Conservation (phyloP, 2,888 invertebrate species). For the Elegia similella region DNA sequence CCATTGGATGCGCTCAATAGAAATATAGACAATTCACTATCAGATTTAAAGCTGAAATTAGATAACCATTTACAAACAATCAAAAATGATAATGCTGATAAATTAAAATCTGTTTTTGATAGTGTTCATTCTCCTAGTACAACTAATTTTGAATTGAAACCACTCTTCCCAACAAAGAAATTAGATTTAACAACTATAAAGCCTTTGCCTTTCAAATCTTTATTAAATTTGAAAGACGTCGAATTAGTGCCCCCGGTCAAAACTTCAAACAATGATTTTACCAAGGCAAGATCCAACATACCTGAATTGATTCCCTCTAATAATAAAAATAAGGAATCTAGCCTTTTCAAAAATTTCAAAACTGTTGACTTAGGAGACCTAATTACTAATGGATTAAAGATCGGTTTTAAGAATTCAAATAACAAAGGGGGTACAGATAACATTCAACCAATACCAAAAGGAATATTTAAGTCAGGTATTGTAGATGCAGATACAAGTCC, state of each 20-base stretch:
- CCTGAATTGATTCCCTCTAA: conserved; percentile 17
- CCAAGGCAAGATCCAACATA: conserved; percentile 14
- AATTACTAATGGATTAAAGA: conserved; percentile 13
- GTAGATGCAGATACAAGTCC: conserved; percentile 13
- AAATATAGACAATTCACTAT: background rate
- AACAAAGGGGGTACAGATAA: background rate
- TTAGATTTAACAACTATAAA: conserved; percentile 22
- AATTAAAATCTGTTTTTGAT: conserved; percentile 9
- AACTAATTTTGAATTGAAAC: conserved; percentile 19
- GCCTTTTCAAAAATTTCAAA: conserved; percentile 4
- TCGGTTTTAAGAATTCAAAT: conserved; percentile 9
- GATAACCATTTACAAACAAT: conserved; percentile 1
- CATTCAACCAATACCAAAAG: conserved; percentile 10
- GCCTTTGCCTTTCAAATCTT: conserved; percentile 38
- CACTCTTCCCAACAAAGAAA: conserved; percentile 22
- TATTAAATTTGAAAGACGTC: conserved; percentile 53
- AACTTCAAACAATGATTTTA: conserved; percentile 12
- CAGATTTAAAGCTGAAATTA: conserved; percentile 7
- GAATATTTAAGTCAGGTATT: background rate
- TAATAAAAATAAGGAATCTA: background rate
- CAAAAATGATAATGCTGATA: conserved; percentile 17
- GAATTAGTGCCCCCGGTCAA: conserved; percentile 34
- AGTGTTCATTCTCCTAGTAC: conserved; percentile 13
- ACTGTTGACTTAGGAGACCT: conserved; percentile 9
- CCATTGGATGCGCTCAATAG: background rate